phyloP scores from a whole-genome alignment of 2,113 vertebrate species.

The Thamnaconus septentrionalis region DNA sequence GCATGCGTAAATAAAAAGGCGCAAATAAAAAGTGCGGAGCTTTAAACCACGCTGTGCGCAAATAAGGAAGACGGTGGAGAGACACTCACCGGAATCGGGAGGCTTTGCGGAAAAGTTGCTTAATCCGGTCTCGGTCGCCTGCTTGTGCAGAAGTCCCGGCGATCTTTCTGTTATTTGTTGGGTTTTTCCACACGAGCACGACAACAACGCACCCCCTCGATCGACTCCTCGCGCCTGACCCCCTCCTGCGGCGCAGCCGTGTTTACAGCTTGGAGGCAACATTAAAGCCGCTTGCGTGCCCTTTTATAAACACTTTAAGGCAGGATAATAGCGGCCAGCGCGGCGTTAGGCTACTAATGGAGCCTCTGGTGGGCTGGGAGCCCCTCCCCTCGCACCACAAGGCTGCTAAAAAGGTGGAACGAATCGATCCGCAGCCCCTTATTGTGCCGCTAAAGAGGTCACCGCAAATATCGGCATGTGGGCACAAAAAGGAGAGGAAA shows the following conservation, averaged over 20 bases:
- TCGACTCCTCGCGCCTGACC: too few relatives aligned
- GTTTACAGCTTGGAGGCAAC: slow-evolving; percentile 40
- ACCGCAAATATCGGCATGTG: slow-evolving; percentile 35
- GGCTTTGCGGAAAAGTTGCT: too few relatives aligned
- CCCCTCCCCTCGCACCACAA: slow-evolving; percentile 92
- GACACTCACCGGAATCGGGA: too few relatives aligned
- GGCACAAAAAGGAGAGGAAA: slow-evolving; percentile 3
- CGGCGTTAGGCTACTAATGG: slow-evolving; percentile 57
- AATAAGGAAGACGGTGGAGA: too few relatives aligned
- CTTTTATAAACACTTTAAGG: slow-evolving; percentile 73
- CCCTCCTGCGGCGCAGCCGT: too few relatives aligned
- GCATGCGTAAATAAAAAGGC: neutral
- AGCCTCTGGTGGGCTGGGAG: slow-evolving; percentile 71
- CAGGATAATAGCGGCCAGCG: slow-evolving; percentile 66
- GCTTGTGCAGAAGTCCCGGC: too few relatives aligned
- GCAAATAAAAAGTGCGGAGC: too few relatives aligned
- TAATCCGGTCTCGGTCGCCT: too few relatives aligned
- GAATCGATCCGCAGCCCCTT: slow-evolving; percentile 86
- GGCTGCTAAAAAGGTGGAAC: slow-evolving; percentile 92
- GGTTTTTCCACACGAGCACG: too few relatives aligned
- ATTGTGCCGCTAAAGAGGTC: slow-evolving; percentile 64
- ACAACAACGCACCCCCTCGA: too few relatives aligned
- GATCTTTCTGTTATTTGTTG: too few relatives aligned
- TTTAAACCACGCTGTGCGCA: too few relatives aligned
- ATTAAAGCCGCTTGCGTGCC: slow-evolving; percentile 48